Base-by-base conservation (phyloP, 2,797 vertebrate species). In the Falco peregrinus region DNA sequence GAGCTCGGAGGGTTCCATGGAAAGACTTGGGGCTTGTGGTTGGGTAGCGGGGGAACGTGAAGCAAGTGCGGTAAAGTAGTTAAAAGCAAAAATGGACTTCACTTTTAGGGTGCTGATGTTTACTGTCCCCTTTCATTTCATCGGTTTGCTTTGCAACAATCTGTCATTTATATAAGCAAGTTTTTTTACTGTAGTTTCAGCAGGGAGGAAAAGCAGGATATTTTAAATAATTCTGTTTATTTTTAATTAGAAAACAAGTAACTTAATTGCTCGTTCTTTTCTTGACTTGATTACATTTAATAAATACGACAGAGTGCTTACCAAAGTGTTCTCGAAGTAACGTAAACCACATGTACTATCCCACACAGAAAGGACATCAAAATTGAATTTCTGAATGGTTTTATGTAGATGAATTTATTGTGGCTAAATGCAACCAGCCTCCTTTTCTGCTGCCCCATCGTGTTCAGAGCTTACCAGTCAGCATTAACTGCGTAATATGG, bases 241-340 rank as follows among this genome's bases (percentile, higher is more conserved):
- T 93, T 95, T 87, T 77, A 94, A 96, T 95, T 95, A 93, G 68
- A 87, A 87, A 57, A 24, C 57, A 86, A 92, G 70, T 47, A 83
- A 92, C 43, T 93, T 78, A 50, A 87, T 92, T 94, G 60, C 74
- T 90, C 86, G 56, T 84, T 75, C 67, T 90, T 60, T 87, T 90
- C 89, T 84, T 95, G 83, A 60, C 73, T 91, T 70, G 74, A 74
- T 94, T 92, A 24, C 68, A 28, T 77, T 87, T 92, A 87, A 75
- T 89, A 79, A 87, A 89, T 74, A 68, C 7, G 6, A 19, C 53
- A 35, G 89, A 89, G 41, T 0, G 2, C 54, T 90, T 53, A 77
- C 54, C 74, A 87, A 79, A 95, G 33, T 77, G 80, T 84, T 95
- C 88, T 86, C 2, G 1, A 84, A 84, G 45, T 95, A 93, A 96